These are phyloP conservation scores for Sisor rabdophorus DNA, from an alignment of 2,113 vertebrate species.

Conservation along the genomic window DNA sequence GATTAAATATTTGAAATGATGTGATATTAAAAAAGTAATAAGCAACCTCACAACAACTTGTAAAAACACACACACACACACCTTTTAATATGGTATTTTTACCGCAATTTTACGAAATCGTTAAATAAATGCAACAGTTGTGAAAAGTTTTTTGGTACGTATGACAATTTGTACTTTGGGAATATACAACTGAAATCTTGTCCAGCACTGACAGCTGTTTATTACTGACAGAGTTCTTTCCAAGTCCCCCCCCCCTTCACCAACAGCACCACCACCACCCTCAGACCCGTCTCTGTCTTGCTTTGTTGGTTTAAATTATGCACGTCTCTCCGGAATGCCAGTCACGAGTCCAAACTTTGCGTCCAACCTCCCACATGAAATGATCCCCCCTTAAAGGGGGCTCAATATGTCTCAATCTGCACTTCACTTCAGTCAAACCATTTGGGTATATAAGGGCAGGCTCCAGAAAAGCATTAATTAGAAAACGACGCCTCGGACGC, in stretches of 20 bases:
- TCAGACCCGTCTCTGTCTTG: constrained; percentile 82
- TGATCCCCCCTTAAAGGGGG: constrained; percentile 95
- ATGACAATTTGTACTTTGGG: constrained; percentile 19
- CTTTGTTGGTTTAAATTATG: constrained; percentile 99
- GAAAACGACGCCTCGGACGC: constrained; percentile 61
- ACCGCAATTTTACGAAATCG: not conserved
- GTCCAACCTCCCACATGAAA: constrained; percentile 99
- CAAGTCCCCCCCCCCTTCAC: no score
- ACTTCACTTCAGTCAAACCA: constrained; percentile 88
- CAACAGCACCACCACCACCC: constrained; percentile 65
- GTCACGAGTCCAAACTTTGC: constrained; percentile 99
- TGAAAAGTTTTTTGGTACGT: constrained; percentile 40
- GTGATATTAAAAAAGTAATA: no score
- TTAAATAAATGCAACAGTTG: constrained; percentile 2
- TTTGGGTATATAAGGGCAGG: constrained; percentile 76
- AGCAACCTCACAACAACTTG: not conserved
- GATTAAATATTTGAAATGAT: not conserved
- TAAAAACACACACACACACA: not conserved
- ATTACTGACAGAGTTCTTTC: constrained; percentile 91
- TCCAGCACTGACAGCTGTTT: constrained; percentile 90
- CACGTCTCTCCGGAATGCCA: constrained; percentile 99
- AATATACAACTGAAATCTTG: constrained; percentile 67
- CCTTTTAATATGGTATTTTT: not conserved
- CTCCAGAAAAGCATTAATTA: constrained; percentile 71
- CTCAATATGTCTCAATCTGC: constrained; percentile 99